Evolutionary conservation across 2,888 invertebrate genomes (phyloP).

Genomic region (Euplexia lucipara): DNA sequence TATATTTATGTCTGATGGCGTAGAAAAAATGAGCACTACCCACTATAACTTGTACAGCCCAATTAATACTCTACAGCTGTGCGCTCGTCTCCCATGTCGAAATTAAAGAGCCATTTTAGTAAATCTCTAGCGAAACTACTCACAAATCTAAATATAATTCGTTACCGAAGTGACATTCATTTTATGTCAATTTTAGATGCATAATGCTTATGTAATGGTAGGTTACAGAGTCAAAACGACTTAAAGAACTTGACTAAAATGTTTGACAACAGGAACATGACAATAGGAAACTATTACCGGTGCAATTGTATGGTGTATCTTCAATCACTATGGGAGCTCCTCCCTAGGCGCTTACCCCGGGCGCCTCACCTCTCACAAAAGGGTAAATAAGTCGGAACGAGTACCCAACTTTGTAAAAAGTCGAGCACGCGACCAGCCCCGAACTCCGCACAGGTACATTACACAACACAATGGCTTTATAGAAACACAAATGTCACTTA

Average conservation of each 20-base stretch:
- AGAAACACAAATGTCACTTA: conserved; percentile 47
- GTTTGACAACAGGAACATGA: conserved; percentile 55
- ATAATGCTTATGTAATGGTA: conserved; percentile 45
- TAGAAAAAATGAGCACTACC: conserved; percentile 16
- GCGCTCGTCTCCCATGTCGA: conserved; percentile 16
- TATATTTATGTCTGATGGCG: not conserved
- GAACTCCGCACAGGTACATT: conserved; percentile 51
- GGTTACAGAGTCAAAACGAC: conserved; percentile 28
- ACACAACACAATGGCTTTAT: conserved; percentile 52
- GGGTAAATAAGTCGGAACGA: conserved; percentile 78
- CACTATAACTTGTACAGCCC: conserved; percentile 28
- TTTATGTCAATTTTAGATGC: conserved; percentile 31
- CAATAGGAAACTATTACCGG: conserved; percentile 62
- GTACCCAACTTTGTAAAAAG: conserved; percentile 64
- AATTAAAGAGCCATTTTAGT: conserved; percentile 40
- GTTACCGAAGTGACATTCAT: conserved; percentile 12
- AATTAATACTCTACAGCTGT: conserved; percentile 54
- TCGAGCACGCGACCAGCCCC: conserved; percentile 64
- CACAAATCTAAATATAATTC: conserved; percentile 59
- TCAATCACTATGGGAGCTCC: conserved; percentile 55
- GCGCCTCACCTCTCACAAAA: conserved; percentile 71
- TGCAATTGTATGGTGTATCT: conserved; percentile 63
- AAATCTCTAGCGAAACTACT: conserved; percentile 26
- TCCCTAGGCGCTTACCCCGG: conserved; percentile 51
- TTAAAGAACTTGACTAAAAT: conserved; percentile 41